phyloP scores from a whole-genome alignment of 2,888 invertebrate species.

The Arenicola marina region DNA sequence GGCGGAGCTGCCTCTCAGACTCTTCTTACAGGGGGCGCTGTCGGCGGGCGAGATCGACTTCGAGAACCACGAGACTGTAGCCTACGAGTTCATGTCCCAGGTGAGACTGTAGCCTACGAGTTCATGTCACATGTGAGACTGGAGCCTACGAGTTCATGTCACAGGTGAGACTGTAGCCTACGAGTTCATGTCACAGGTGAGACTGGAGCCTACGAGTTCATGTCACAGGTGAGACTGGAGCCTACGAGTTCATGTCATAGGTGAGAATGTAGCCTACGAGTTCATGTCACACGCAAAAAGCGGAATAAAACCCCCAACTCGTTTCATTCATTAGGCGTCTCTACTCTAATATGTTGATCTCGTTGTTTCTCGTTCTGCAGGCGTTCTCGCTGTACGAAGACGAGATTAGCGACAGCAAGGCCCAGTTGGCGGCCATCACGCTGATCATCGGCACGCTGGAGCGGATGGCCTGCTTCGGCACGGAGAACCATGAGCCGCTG shows the following conservation, averaged over 20 bases:
- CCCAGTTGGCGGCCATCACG: conserved; percentile 93
- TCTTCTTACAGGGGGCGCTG: conserved; percentile 94
- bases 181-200: conserved; percentile 90
- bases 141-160: conserved; percentile 98
- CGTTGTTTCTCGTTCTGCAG: no score
- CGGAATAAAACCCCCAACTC: no score
- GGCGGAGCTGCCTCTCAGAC: conserved; percentile 87
- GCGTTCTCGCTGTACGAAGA: conserved; percentile 98
- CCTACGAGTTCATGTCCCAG: conserved; percentile 96
- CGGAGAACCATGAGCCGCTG: conserved; percentile 96
- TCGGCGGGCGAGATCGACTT: conserved; percentile 89
- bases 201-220: conserved; percentile 96
- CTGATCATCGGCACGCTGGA: conserved; percentile 94
- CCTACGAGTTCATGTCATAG: conserved; percentile 96
- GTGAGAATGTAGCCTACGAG: conserved; percentile 93
- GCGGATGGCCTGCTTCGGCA: conserved; percentile 90
- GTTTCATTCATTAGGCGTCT: no score
- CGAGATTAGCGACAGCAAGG: conserved; percentile 94
- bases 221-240: conserved; percentile 88
- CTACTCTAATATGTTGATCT: no score
- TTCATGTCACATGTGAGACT: conserved; percentile 81
- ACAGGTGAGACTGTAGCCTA: conserved; percentile 87
- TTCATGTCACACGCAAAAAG: conserved; percentile 82
- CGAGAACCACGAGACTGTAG: conserved; percentile 93
- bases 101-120: conserved; percentile 86